Evolutionary conservation across 1,140 invertebrate genomes (phyloP).

Genomic region (Thaumetopoea pityocampa): DNA sequence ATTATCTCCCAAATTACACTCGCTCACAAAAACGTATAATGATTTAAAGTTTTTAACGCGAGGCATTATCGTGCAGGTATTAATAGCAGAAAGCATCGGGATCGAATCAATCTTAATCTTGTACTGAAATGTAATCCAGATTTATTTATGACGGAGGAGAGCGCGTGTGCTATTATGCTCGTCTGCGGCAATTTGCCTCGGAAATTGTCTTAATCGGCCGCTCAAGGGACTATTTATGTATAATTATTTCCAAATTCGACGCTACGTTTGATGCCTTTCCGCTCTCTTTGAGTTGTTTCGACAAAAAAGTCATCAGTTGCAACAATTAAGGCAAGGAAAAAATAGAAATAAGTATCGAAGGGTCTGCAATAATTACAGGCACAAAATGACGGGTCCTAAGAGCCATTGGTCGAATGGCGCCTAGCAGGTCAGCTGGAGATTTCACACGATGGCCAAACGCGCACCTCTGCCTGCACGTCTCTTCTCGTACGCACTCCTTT

Average conservation of each 20-base stretch:
- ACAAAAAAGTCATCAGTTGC: conserved; percentile 75
- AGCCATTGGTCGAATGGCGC: conserved; percentile 55
- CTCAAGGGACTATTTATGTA: conserved; percentile 76
- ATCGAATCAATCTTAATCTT: conserved; percentile 75
- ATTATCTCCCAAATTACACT: conserved; percentile 65
- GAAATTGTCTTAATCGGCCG: conserved; percentile 75
- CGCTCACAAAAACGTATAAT: conserved; percentile 58
- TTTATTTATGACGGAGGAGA: conserved; percentile 71
- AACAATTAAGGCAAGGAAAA: conserved; percentile 72
- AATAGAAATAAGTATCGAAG: conserved; percentile 75
- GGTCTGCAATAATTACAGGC: conserved; percentile 75
- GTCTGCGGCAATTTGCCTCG: conserved; percentile 74
- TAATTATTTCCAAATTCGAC: conserved; percentile 76
- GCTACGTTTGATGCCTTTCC: conserved; percentile 74
- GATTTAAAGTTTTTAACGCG: conserved; percentile 69
- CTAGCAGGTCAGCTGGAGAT: conserved; percentile 53
- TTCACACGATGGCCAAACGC: conserved; percentile 44
- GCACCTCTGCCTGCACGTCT: conserved; percentile 12
- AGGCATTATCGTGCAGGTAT: conserved; percentile 58
- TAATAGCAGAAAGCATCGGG: conserved; percentile 71
- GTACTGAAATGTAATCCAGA: conserved; percentile 74
- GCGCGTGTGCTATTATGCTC: conserved; percentile 74
- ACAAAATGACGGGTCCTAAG: conserved; percentile 71
- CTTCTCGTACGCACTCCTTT: conserved; percentile 1
- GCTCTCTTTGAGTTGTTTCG: conserved; percentile 73